Percentiles rank a stretch among this genome's conserved stretches.
Conservation (phyloP, 2,797 vertebrate species). For the Channallabes apus region DNA sequence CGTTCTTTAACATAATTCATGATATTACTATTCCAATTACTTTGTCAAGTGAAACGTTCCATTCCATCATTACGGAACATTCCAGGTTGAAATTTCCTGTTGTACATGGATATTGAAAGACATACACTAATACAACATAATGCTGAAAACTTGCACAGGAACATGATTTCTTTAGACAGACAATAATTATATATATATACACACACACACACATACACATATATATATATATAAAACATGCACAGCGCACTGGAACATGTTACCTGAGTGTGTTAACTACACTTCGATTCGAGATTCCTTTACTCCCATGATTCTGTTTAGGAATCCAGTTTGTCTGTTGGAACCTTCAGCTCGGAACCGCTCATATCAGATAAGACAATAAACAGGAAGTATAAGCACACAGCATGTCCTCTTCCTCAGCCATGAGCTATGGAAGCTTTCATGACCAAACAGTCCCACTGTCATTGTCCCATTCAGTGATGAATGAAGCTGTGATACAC, state of each 20-base stretch:
- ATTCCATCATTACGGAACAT: not conserved
- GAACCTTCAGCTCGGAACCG: not conserved
- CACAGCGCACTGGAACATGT: not conserved
- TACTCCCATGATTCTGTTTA: not conserved
- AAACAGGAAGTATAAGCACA: not conserved
- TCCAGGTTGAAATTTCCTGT: not conserved
- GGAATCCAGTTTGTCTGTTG: not conserved
- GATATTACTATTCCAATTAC: too few relatives aligned
- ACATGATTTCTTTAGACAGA: not conserved
- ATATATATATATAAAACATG: too few relatives aligned
- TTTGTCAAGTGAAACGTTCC: not conserved
- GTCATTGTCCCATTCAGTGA: not conserved
- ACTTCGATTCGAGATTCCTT: not conserved
- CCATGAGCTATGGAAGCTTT: not conserved
- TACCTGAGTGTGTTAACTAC: constrained; percentile 10
- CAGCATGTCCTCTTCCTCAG: not conserved
- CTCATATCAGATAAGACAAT: not conserved
- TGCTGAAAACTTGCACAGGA: not conserved
- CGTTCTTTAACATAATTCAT: not conserved
- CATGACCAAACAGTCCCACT: not conserved
- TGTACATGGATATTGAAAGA: not conserved
- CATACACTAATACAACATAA: not conserved
- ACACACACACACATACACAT: too few relatives aligned
- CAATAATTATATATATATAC: too few relatives aligned
- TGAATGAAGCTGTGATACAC: not conserved